phyloP scores from a whole-genome alignment of 2,113 vertebrate genomes.

The Sapayoa aenigma region DNA sequence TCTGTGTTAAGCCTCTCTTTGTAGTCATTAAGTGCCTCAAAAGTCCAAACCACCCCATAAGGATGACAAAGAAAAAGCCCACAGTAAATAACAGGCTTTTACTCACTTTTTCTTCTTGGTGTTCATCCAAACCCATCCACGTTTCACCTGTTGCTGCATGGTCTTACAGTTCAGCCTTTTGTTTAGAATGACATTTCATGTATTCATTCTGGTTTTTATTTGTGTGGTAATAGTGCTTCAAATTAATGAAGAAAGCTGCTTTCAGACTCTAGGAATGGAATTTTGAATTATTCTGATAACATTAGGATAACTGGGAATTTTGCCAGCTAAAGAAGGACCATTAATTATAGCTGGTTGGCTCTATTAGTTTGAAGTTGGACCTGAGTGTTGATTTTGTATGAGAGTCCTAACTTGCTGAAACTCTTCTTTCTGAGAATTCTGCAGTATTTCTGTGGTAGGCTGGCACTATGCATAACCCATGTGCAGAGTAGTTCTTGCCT shows the following conservation, averaged over 20 bases:
- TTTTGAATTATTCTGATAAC: neutral
- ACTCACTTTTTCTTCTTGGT: neutral
- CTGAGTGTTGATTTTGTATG: neutral
- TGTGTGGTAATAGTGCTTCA: neutral
- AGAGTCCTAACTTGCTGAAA: neutral
- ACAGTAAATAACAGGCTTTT: neutral
- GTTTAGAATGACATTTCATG: neutral
- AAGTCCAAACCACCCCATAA: neutral
- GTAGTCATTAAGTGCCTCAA: neutral
- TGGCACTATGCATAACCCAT: neutral
- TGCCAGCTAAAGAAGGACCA: neutral
- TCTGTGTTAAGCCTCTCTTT: neutral
- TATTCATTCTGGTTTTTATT: neutral
- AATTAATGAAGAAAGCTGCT: neutral
- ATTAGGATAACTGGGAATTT: neutral
- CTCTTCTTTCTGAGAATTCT: neutral
- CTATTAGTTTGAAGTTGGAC: neutral
- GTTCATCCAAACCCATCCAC: neutral
- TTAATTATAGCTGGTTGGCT: neutral
- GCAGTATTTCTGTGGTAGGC: neutral
- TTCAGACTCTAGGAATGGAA: neutral
- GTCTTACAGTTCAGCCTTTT: neutral
- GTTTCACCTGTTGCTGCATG: neutral
- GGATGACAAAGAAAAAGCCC: neutral
- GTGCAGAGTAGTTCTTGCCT: neutral